These are phyloP conservation scores for Hapalemur alaotrensis DNA, from an alignment of 2,797 vertebrate genomes.

Conservation along the genomic window DNA sequence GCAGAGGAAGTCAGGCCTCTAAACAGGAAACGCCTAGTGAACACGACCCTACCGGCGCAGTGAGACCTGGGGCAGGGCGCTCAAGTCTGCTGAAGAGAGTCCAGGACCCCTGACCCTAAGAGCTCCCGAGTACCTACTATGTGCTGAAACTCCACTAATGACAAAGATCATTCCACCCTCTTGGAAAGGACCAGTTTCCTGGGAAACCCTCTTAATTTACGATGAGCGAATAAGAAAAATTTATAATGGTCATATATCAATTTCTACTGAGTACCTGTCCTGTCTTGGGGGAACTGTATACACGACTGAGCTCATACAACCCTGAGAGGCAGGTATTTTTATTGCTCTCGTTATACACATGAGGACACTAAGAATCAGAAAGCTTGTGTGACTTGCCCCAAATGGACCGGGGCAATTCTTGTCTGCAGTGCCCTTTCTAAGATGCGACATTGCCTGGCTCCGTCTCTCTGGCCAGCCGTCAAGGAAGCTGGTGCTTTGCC, in stretches of 20 bases:
- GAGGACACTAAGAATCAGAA: neutral
- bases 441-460: neutral
- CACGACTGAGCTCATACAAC: neutral
- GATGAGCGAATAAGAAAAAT: neutral
- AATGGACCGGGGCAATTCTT: neutral
- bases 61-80: neutral
- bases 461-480: neutral
- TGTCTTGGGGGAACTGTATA: neutral
- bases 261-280: neutral
- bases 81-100: neutral
- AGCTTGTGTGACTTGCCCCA: neutral
- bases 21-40: neutral
- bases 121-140: neutral
- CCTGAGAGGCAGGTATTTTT: neutral
- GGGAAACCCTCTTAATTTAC: neutral
- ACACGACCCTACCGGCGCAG: too few relatives aligned
- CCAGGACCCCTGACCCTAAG: neutral
- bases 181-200: neutral
- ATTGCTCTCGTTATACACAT: neutral
- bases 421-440: neutral
- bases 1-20: neutral
- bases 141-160: neutral
- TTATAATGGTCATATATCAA: neutral
- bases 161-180: neutral
- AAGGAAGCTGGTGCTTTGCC: neutral